Evolutionary conservation across 2,888 invertebrate genomes (phyloP), one percentile per base, ranked within the genome.

Genomic region (Mongoloraphidia duomilia): DNA sequence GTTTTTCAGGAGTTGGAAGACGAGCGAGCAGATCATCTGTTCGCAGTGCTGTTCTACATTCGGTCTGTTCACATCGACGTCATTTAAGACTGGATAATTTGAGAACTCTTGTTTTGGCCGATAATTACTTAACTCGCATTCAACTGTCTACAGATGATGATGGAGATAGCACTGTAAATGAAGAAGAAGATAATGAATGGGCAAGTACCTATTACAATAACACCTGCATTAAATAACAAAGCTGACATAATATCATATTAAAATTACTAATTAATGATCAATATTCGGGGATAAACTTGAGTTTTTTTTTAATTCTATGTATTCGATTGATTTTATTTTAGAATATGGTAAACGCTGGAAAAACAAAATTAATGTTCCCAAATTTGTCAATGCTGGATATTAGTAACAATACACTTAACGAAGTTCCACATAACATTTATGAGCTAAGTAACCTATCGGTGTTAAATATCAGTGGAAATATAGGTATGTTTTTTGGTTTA

Each of bases 351-450:
- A 69, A 73, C 5, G 59, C 70, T 5, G 72, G 76, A 34, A 80
- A 80, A 60, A 74, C 79, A 0, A 76, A 83, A 41, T 74, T 95
- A 2, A 77, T 95, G 61, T 95, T 92, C 68, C 97, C 97, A 0
- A 86, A 87, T 63, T 76, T 98, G 49, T 92, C 93, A 4, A 93
- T 94, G 85, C 67, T 98, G 62, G 96, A 97, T 65, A 80, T 97
- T 26, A 91, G 92, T 57, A 84, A 88, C 65, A 98, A 98, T 70
- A 73, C 74, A 50, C 67, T 93, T 38, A 76, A 74, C 56, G 79
- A 80, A 55, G 79, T 98, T 38, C 93, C 95, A 1, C 69, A 80
- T 0, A 84, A 86, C 49, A 79, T 97, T 47, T 84, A 90, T 58
- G 87, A 92, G 62, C 75, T 96, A 5, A 76, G 74, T 51, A 87